phyloP scores from a whole-genome alignment of 2,113 vertebrate species.

The Pseudopipra pipra region DNA sequence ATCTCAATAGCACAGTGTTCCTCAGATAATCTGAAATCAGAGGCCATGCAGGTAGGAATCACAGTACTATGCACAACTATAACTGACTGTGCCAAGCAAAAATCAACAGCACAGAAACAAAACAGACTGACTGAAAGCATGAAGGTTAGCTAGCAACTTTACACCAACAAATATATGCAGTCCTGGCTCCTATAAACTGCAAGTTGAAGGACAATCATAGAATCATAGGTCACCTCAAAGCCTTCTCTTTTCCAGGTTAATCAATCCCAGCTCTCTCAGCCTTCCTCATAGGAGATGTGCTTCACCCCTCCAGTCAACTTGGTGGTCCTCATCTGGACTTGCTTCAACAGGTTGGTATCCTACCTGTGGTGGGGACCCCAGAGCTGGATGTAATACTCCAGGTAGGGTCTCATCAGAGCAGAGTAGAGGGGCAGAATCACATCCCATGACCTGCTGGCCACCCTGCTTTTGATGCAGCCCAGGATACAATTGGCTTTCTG shows the following conservation, averaged over 20 bases:
- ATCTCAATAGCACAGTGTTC: background rate
- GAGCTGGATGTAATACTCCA: background rate
- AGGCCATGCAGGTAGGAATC: slow-evolving; percentile 45
- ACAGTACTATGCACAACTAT: background rate
- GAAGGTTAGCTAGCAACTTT: background rate
- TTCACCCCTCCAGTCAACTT: background rate
- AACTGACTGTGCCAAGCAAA: background rate
- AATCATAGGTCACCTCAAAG: background rate
- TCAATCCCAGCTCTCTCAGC: background rate
- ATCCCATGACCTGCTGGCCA: background rate
- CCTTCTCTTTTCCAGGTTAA: background rate
- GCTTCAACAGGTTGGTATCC: background rate
- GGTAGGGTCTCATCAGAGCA: background rate
- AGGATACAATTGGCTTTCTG: fast-evolving
- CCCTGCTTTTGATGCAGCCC: background rate
- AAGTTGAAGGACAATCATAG: background rate
- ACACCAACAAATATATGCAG: background rate
- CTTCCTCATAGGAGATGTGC: background rate
- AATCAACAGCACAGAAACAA: background rate
- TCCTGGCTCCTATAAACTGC: background rate
- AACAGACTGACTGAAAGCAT: background rate
- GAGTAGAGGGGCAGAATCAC: background rate
- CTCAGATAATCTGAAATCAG: slow-evolving; percentile 44
- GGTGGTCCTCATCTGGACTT: background rate
- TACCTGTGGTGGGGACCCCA: background rate